Percentiles rank a stretch among this genome's conserved stretches.
These are phyloP conservation scores for Melanerpes aurifrons DNA, from an alignment of 2,113 vertebrate genomes.

Conservation along the genomic window DNA sequence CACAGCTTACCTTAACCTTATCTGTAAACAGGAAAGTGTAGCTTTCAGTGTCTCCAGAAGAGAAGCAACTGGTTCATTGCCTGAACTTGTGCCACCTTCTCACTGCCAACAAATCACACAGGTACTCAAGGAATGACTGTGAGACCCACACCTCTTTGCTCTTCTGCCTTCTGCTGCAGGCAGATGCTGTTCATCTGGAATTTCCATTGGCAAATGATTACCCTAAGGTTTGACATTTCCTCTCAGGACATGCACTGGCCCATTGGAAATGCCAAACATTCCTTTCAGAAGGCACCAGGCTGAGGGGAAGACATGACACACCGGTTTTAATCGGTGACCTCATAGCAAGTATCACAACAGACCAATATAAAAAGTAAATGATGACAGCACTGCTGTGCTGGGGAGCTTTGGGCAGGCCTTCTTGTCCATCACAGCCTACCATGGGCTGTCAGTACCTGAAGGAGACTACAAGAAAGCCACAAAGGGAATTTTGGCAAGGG, in stretches of 20 bases:
- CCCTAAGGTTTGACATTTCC: constrained; percentile 12
- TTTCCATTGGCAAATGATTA: not conserved
- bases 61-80: accelerated
- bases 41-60: not conserved
- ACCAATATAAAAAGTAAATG: not conserved
- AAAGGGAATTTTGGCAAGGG: too few relatives aligned
- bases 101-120: not conserved
- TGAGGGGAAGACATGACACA: not conserved
- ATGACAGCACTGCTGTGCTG: not conserved
- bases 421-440: not conserved
- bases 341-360: not conserved
- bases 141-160: not conserved
- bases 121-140: not conserved
- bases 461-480: too few relatives aligned
- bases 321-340: not conserved
- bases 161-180: not conserved
- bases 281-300: not conserved
- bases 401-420: not conserved
- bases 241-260: not conserved
- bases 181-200: not conserved
- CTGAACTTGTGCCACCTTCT: not conserved
- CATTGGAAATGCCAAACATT: not conserved
- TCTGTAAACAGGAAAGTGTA: not conserved
- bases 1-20: not conserved
- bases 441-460: too few relatives aligned